These are phyloP conservation scores for Dicrostonyx torquatus DNA, from an alignment of 2,797 vertebrate genomes.

Conservation along the genomic window DNA sequence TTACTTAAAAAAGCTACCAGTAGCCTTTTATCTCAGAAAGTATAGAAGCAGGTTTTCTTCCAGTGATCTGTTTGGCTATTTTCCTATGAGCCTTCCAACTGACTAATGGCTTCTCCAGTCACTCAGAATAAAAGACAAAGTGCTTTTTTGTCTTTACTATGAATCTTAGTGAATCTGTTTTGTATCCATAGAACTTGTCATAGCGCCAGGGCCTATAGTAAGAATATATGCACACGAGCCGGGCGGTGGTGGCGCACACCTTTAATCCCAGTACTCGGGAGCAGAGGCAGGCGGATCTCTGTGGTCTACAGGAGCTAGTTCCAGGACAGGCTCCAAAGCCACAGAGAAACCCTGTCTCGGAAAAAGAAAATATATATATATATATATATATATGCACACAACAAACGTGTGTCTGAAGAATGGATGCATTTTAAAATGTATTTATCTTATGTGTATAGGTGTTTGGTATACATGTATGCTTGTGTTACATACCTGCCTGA, in stretches of 20 bases:
- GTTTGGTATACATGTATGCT: not conserved
- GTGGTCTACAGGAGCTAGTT: too few species aligned
- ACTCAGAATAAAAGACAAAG: slow-evolving; percentile 43
- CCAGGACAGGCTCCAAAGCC: too few species aligned
- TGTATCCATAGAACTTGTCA: slow-evolving; percentile 16
- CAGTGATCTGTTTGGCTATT: not conserved
- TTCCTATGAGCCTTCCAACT: not conserved
- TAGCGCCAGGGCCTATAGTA: slow-evolving; percentile 6
- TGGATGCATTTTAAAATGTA: not conserved
- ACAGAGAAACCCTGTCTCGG: too few species aligned
- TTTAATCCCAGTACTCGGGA: too few species aligned
- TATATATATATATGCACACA: not conserved
- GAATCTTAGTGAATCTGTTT: slow-evolving; percentile 15
- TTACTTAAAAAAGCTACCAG: not conserved
- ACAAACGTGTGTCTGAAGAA: slow-evolving; percentile 8
- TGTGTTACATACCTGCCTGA: not conserved
- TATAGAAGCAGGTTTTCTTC: not conserved
- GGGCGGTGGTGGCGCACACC: too few species aligned
- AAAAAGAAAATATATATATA: too few species aligned
- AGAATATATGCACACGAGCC: not conserved
- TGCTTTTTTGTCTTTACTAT: slow-evolving; percentile 20
- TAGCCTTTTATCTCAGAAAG: not conserved
- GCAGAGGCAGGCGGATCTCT: too few species aligned
- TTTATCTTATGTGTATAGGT: not conserved
- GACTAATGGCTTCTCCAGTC: not conserved